Evolutionary conservation across 2,888 invertebrate genomes (phyloP), one percentile per base, ranked within the genome.

Genomic region (Philereme vetulata): DNA sequence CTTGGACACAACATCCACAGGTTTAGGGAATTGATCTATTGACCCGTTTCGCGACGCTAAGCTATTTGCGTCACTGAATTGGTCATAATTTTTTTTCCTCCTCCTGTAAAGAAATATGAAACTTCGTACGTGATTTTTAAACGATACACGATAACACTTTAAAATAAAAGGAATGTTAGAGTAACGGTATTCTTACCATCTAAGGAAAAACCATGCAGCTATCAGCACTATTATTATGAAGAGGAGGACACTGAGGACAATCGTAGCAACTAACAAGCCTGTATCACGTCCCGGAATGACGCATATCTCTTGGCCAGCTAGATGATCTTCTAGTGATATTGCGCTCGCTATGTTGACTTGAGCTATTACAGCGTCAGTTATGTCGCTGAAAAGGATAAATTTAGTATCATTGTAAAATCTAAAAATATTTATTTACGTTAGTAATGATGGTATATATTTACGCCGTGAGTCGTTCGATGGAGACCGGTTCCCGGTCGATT

Each of bases 321-420:
- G 84, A 86, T 90, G 84, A 82, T 90, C 88, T 85, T 86, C 80
- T 40, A 92, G 71, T 35, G 90, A 80, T 79, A 85, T 57, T 48
- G 80, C 78, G 60, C 78, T 80, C 38, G 81, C 77, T 75, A 88
- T 71, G 70, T 67, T 80, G 60, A 81, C 77, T 64, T 77, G 68
- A 48, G 72, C 67, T 60, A 76, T 73, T 51, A 70, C 76, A 65
- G 76, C 81, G 64, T 72, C 80, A 65, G 67, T 81, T 73, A 91
- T 82, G 65, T 90, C 87, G 57, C 92, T 91, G 82, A 56, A 86
- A 86, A 60, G 56, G 51, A 51, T 49, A 58, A 8, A 40, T 51
- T 63, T 61, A 58, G 47, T 21, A 62, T 44, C 46, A 42, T 32
- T 50, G 32, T 42, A 40, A 21, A 34, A 50, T 52, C 35, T 10